Percentiles rank a stretch among this genome's conserved stretches.
These are phyloP conservation scores for Perca flavescens DNA, from an alignment of 2,113 vertebrate species.

Conservation along the genomic window DNA sequence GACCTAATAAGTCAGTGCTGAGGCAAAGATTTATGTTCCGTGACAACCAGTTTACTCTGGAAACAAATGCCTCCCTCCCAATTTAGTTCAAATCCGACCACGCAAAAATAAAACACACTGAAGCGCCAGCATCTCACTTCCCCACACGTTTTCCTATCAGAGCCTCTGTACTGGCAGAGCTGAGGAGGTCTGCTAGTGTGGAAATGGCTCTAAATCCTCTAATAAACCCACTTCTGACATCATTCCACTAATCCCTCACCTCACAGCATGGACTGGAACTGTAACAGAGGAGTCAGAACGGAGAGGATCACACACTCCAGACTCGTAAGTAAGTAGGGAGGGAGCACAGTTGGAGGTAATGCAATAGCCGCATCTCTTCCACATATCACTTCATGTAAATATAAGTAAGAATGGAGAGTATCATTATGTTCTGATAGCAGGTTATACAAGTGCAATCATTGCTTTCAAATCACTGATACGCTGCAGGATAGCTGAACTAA, in stretches of 20 bases:
- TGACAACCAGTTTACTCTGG: slow-evolving; percentile 31
- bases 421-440: slow-evolving; percentile 25
- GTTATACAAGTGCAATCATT: slow-evolving; percentile 4
- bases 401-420: background rate
- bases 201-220: slow-evolving; percentile 74
- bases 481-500: slow-evolving; percentile 22
- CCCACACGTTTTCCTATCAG: slow-evolving; percentile 29
- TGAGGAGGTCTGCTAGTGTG: slow-evolving; percentile 48
- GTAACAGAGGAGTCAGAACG: slow-evolving; percentile 44
- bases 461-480: slow-evolving; percentile 11
- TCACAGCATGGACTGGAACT: slow-evolving; percentile 54
- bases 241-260: slow-evolving; percentile 72
- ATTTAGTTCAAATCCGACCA: slow-evolving; percentile 37
- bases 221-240: slow-evolving; percentile 74
- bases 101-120: slow-evolving; percentile 29
- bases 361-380: background rate
- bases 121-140: slow-evolving; percentile 29
- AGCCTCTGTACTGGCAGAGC: slow-evolving; percentile 13
- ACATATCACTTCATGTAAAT: slow-evolving; percentile 5
- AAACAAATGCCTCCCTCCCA: slow-evolving; percentile 28
- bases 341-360: slow-evolving; percentile 35
- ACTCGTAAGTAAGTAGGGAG: slow-evolving; percentile 11
- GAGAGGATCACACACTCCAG: slow-evolving; percentile 51
- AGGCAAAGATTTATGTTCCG: slow-evolving; percentile 29
- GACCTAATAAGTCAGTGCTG: slow-evolving; percentile 27